Percentiles rank a stretch among this genome's conserved stretches.
Conservation (phyloP, 35 echinoderm and acorn worm genomes). For the Stichopus chloronotus region DNA sequence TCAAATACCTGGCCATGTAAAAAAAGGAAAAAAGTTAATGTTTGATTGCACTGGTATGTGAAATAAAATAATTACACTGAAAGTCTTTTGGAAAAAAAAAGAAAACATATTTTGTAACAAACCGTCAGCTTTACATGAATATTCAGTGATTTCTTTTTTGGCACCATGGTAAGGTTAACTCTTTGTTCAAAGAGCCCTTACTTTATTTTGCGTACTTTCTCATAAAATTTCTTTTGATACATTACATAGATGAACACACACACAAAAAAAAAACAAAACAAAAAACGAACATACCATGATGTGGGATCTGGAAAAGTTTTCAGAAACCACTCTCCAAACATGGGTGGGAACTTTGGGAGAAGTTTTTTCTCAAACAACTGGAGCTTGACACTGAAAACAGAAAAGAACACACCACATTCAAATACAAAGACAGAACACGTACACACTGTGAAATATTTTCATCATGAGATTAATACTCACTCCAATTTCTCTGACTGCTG, state of each 20-base stretch:
- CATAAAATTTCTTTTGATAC: too few relatives aligned
- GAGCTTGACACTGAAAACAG: conserved; percentile 63
- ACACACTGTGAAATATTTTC: neutral
- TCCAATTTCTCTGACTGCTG: conserved; percentile 57
- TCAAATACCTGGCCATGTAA: conserved; percentile 75
- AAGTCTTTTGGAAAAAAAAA: too few relatives aligned
- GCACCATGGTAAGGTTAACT: too few relatives aligned
- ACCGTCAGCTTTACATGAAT: too few relatives aligned
- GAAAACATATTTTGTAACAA: too few relatives aligned
- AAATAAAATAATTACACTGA: too few relatives aligned
- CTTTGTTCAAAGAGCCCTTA: too few relatives aligned
- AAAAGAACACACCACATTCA: neutral
- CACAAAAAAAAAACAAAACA: too few relatives aligned
- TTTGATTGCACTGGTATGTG: too few relatives aligned
- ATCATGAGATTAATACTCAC: conserved; percentile 57
- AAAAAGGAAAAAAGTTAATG: too few relatives aligned
- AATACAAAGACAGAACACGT: neutral
- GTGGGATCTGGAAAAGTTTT: conserved; percentile 95
- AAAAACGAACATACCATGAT: conserved; percentile 75
- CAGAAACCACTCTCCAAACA: conserved; percentile 93
- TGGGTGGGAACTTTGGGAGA: conserved; percentile 75
- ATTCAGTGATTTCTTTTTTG: too few relatives aligned
- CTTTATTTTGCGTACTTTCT: too few relatives aligned
- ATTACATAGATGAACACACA: neutral
- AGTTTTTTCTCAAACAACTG: conserved; percentile 76